Base-by-base conservation (phyloP, 2,113 vertebrate species). In the Rhynchopsitta pachyrhyncha region DNA sequence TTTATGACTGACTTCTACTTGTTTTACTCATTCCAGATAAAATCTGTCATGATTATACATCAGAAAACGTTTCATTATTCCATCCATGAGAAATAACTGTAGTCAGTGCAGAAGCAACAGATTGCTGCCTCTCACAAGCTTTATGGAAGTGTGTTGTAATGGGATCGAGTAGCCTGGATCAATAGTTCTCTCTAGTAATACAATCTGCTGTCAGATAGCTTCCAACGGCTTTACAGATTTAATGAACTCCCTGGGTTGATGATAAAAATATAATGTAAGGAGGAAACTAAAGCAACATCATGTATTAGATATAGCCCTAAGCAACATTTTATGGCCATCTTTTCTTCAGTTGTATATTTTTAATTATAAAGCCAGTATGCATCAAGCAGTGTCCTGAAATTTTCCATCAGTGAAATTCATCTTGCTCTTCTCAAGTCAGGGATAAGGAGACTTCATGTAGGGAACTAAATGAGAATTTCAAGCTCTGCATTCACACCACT, bases 41-140 rank as follows among this genome's bases (percentile, higher is more conserved):
- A 97, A 97, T 98, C 96, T 97, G 96, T 97, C 94, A 95, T 96
- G 95, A 97, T 97, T 97, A 95, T 95, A 88, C 94, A 90, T 94
- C 96, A 96, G 97, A 97, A 97, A 97, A 85, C 73, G 91, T 96
- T 95, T 93, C 96, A 94, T 84, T 97, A 96, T 88, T 96, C 93
- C 80, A 96, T 96, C 95, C 95, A 95, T 94, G 96, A 97, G 92
- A 96, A 93, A 96, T 96, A 95, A 97, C 84, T 86, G 80, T 93
- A 96, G 96, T 97, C 94, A 96, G 92, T 95, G 95, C 93, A 97
- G 95, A 93, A 97, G 93, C 77, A 96, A 95, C 97, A 98, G 98
- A 97, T 96, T 96, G 97, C 96, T 94, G 91, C 91, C 79, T 93
- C 94, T 67, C 55, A 23, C 96, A 95, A 73, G 90, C 91, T 96